Evolutionary conservation across 2,888 invertebrate genomes (phyloP).

Genomic region (Harpagoxenus sublaevis): DNA sequence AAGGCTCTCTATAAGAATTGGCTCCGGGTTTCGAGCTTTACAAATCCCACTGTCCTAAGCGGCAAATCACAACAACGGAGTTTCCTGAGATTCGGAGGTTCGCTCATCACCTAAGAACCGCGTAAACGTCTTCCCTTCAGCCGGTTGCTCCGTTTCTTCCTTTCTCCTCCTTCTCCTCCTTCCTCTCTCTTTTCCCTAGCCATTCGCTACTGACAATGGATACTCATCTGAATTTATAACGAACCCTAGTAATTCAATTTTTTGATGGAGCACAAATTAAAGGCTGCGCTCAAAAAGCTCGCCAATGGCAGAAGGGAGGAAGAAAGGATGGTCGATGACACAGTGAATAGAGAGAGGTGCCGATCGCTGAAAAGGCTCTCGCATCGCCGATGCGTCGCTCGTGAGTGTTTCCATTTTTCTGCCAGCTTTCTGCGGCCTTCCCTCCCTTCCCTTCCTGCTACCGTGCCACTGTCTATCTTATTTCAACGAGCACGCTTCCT

Average conservation of each 20-base stretch:
- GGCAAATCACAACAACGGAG: constrained; percentile 31
- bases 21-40: neutral
- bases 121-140: constrained; percentile 23
- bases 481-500: constrained; percentile 63
- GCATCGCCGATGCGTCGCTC: constrained; percentile 32
- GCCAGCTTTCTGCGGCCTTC: constrained; percentile 24
- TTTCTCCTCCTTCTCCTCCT: neutral
- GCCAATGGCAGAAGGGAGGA: neutral
- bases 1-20: constrained; percentile 31
- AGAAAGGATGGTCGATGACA: constrained; percentile 19
- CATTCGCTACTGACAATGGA: constrained; percentile 67
- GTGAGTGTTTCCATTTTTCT: constrained; percentile 58
- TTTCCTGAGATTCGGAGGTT: neutral
- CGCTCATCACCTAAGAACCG: constrained; percentile 42
- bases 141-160: neutral
- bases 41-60: constrained; percentile 7
- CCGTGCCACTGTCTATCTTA: constrained; percentile 46
- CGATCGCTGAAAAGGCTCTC: constrained; percentile 61
- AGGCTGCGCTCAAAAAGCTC: constrained; percentile 36
- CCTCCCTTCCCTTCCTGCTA: constrained; percentile 28
- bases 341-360: constrained; percentile 55
- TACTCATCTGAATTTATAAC: constrained; percentile 71
- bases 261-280: constrained; percentile 63
- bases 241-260: constrained; percentile 68
- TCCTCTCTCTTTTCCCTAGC: neutral